Evolutionary conservation across 1,140 invertebrate species (phyloP), one percentile per base, ranked within the genome.

Genomic region (Zaprionus nigranus): DNA sequence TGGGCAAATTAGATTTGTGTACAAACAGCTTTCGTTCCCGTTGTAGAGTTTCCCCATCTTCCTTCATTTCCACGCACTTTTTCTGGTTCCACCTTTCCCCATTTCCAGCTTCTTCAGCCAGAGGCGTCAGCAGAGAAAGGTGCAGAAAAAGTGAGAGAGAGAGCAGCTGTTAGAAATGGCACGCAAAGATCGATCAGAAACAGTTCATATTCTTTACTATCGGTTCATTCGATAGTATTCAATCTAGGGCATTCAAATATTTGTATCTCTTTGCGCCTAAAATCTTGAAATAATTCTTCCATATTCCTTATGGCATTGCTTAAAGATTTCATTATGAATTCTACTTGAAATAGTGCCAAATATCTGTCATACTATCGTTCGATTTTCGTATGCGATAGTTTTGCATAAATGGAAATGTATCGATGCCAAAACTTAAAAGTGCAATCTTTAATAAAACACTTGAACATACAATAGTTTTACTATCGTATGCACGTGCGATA

Each of bases 1-100:
- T 65, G 54, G 66, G 38, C 53, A 82, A 82, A 82, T 83, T 79
- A 76, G 81, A 83, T 76, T 81, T 71, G 67, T 64, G 56, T 38
- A 59, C 57, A 59, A 59, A 59, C 28, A 34, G 54, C 17, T 57
- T 51, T 51, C 40, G 46, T 51, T 51, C 46, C 46, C 46, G 46
- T 51, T 51, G 46, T 24, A 51, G 46, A 51, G 46, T 51, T 51
- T 22, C 3, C 46, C 9, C 49, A 12, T 11, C 49, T 56, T 56
- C 13, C 24, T 20, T 26, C n/a, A n/a, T 17, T 7, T 15, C 15
- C 40, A 7, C 40, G 15, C 40, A 7, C 40, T 7, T 40, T 6
- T n/a, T 0, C 38, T n/a, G 38, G 38, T 15, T 15, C 5, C 5
- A 12, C 13, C 5, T n/a, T 6, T 15, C 38, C 15, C 38, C 7